Conservation (phyloP, 2,797 vertebrate species). For the Melanotaenia maccullochi region DNA sequence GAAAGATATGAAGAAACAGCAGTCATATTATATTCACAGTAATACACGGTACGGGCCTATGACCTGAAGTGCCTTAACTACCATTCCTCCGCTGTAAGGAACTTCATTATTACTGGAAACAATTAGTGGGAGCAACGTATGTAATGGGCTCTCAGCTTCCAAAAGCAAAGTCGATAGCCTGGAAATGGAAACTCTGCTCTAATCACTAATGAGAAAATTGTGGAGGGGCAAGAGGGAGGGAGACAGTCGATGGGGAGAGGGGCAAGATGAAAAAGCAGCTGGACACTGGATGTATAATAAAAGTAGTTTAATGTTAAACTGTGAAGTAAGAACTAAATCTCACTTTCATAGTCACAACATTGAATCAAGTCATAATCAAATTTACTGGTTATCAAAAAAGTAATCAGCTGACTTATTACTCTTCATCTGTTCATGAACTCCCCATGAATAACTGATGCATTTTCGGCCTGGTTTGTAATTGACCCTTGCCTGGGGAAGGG, state of each 20-base stretch:
- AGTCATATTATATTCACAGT: constrained; percentile 62
- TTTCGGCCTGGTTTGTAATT: constrained; percentile 66
- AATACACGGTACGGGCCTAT: constrained; percentile 51
- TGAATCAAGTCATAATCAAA: constrained; percentile 55
- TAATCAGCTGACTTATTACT: constrained; percentile 64
- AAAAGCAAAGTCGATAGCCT: constrained; percentile 82
- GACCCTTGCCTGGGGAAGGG: constrained; percentile 63
- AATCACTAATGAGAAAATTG: constrained; percentile 84
- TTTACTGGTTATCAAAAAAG: constrained; percentile 60
- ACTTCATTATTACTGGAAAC: constrained; percentile 85
- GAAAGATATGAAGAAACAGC: constrained; percentile 50
- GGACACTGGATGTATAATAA: constrained; percentile 49
- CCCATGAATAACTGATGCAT: constrained; percentile 57
- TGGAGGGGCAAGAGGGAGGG: constrained; percentile 61
- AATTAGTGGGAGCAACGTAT: constrained; percentile 79
- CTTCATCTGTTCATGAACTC: constrained; percentile 52
- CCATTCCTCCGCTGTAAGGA: constrained; percentile 73
- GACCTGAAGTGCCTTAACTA: constrained; percentile 75
- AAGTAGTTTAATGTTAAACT: constrained; percentile 46
- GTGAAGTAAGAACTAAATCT: constrained; percentile 52
- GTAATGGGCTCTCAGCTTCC: constrained; percentile 81
- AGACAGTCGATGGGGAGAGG: constrained; percentile 59
- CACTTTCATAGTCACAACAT: constrained; percentile 42
- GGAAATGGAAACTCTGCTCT: constrained; percentile 84
- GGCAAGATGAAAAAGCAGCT: constrained; percentile 59